These are phyloP conservation scores for Acleris sparsana DNA, from an alignment of 2,888 invertebrate species.

Conservation along the genomic window DNA sequence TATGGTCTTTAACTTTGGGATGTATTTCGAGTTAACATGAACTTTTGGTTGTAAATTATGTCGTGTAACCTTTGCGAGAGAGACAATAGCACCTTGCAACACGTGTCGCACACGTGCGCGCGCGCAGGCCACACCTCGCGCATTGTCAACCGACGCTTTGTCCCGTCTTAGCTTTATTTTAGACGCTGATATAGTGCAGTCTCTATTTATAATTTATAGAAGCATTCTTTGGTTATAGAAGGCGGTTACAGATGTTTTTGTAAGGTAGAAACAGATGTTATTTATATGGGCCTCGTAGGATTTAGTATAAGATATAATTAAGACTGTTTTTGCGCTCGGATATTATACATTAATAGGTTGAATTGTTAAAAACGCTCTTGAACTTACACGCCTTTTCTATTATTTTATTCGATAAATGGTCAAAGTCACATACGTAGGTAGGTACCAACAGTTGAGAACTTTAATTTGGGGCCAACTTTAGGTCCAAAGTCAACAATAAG, in stretches of 20 bases:
- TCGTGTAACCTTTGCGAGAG: constrained; percentile 38
- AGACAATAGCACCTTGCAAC: constrained; percentile 64
- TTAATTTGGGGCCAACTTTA: too few relatives aligned
- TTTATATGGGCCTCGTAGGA: constrained; percentile 22
- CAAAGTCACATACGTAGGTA: too few relatives aligned
- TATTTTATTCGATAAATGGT: too few relatives aligned
- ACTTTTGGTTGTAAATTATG: constrained; percentile 26
- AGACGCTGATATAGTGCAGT: constrained; percentile 33
- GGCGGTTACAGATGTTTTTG: constrained; percentile 28
- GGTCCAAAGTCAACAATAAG: too few relatives aligned
- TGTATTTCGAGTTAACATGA: not conserved
- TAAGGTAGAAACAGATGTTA: constrained; percentile 35
- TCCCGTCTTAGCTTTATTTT: constrained; percentile 27
- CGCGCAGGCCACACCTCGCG: constrained; percentile 28
- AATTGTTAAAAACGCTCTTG: too few relatives aligned
- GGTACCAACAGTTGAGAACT: too few relatives aligned
- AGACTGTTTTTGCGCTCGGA: constrained; percentile 6
- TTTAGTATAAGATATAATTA: constrained; percentile 7
- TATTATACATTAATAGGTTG: not conserved
- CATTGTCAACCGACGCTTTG: constrained; percentile 34
- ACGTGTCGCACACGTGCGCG: constrained; percentile 65
- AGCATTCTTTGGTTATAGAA: constrained; percentile 23
- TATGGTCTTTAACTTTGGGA: not conserved
- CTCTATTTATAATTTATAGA: constrained; percentile 36
- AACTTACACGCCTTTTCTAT: too few relatives aligned